Base-by-base conservation (phyloP, 2,888 invertebrate species). In the Nasonovia ribisnigri region DNA sequence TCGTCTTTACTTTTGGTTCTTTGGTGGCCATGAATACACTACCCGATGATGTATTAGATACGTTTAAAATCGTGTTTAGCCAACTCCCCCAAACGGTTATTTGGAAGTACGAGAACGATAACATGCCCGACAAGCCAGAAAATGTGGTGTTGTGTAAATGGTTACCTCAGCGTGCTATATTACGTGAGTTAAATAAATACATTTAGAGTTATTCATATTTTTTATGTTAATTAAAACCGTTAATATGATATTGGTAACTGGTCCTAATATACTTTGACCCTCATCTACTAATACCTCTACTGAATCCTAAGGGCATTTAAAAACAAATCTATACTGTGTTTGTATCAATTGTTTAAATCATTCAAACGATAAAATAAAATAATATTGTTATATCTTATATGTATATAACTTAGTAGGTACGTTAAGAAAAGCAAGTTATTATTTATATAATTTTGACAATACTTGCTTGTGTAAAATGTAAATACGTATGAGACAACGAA, bases 1-100 rank as follows among this genome's bases (percentile, higher is more conserved):
- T 98, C 94, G 97, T 97, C 95, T 97, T 98, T 94, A 98, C 97
- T 95, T 97, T 98, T 95, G 98, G 98, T 24, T 98, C 98, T 0
- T 96, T 97, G 96, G 96, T 98, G 91, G 97, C 97, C 95, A 96
- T 97, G 24, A 96, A 97, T 1, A 96, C 97, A 3, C 96, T 98
- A 95, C 96, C 97, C 0, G 95, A 96, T 42, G 96, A 97, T 0
- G 97, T 97, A 95, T 95, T 97, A 46, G 95, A 96, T 36, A 96
- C 96, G 26, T 96, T 98, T 89, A 94, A 97, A 29, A 96, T 96
- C 8, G 97, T 97, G 1, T 96, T 98, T 92, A 95, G 96, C 0
- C 96, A 96, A 94, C 95, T 98, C 43, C 97, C 97, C 4, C 96
- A 97, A 95, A 96, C 97, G 94, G 97, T 98, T 84, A 96, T 98